Evolutionary conservation across 92 coral and sea anemone genomes (phyloP).

Genomic region (Epizoanthus ramosus): DNA sequence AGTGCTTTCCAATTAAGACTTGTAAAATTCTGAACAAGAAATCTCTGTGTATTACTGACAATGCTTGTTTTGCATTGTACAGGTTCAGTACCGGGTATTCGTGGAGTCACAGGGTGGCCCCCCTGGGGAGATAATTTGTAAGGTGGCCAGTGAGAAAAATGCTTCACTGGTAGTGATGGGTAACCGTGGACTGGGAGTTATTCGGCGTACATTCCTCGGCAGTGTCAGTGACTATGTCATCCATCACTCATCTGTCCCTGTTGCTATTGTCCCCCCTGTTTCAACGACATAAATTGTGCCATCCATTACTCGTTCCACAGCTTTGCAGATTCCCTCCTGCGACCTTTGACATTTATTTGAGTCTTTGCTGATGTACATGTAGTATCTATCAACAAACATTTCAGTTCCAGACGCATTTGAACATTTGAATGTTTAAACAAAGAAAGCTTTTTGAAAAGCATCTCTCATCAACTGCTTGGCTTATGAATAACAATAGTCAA

Average conservation of each 20-base stretch:
- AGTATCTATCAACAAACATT: too few relatives aligned
- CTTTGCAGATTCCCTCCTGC: too few relatives aligned
- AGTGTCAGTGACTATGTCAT: constrained; percentile 77
- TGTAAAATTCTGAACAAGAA: too few relatives aligned
- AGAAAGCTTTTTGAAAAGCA: too few relatives aligned
- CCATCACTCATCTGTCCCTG: constrained; percentile 73
- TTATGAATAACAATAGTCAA: too few relatives aligned
- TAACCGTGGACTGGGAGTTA: constrained; percentile 71
- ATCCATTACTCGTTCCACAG: too few relatives aligned
- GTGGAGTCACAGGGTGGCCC: constrained; percentile 62
- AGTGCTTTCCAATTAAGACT: too few relatives aligned
- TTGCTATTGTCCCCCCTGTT: constrained; percentile 64
- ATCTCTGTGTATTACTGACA: neutral
- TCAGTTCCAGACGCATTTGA: too few relatives aligned
- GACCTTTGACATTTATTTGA: too few relatives aligned
- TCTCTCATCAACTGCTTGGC: too few relatives aligned
- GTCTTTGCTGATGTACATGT: too few relatives aligned
- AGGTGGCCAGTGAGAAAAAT: constrained; percentile 65
- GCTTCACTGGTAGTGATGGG: constrained; percentile 73
- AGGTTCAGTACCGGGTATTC: constrained; percentile 59
- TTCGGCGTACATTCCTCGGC: constrained; percentile 81
- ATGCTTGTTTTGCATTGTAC: neutral
- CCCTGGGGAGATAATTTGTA: constrained; percentile 75
- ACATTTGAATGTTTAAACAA: too few relatives aligned
- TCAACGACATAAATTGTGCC: neutral